A percentile compares a stretch with the other conserved stretches of the same genome.
These are phyloP conservation scores for Mus pahari DNA, from an alignment of 2,113 vertebrate genomes.

Conservation along the genomic window DNA sequence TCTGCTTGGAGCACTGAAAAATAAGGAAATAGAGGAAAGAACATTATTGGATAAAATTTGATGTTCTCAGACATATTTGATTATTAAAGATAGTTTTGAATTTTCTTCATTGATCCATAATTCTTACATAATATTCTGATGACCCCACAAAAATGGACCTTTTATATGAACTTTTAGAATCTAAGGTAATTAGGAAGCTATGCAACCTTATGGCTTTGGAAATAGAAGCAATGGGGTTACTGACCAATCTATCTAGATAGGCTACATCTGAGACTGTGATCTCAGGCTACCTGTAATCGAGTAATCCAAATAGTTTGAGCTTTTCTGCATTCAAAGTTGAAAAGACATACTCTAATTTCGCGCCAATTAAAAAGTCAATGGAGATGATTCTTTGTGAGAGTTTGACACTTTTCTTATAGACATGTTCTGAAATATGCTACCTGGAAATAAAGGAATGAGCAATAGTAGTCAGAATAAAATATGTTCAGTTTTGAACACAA, in stretches of 20 bases:
- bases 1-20: background rate
- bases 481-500: background rate
- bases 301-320: background rate
- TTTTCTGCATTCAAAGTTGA: background rate
- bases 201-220: background rate
- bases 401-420: background rate
- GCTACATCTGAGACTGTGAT: background rate
- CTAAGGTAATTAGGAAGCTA: background rate
- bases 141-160: background rate
- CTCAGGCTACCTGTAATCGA: background rate
- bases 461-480: conserved; percentile 52
- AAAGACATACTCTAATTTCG: background rate
- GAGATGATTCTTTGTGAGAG: background rate
- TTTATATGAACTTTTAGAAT: background rate
- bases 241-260: background rate
- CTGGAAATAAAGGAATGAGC: conserved; percentile 39
- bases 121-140: background rate
- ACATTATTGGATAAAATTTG: background rate
- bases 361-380: background rate
- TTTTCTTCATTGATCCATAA: background rate
- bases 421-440: background rate
- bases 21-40: background rate
- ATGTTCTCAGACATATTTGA: background rate
- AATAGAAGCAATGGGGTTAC: background rate
- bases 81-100: background rate